Evolutionary conservation across 2,797 vertebrate species (phyloP), one percentile per base, ranked within the genome.

Genomic region (Remorina albescens): DNA sequence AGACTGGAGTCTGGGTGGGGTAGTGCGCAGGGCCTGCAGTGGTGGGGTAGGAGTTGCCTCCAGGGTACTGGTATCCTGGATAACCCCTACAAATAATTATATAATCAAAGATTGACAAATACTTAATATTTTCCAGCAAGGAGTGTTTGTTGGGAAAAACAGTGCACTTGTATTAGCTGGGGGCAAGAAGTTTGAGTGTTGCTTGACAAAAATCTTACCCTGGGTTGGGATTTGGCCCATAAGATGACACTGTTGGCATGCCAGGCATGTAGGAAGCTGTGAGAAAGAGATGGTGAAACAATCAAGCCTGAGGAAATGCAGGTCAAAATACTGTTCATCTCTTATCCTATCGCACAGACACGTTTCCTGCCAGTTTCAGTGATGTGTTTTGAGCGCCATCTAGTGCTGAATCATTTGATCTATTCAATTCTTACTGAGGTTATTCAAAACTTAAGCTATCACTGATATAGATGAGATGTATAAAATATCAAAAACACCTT

Each of bases 201-300:
- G 41, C 42, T 58, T 56, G 8, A 26, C 36, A 74, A 78, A 87
- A 46, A 75, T 65, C 80, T 94, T 95, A 99, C 98, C 97, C 97
- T 3, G 96, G 93, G 85, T 94, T 99, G 30, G 96, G 89, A 86
- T 94, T 95, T n/a, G 96, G 81, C n/a, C 96, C 94, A 23, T 96
- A 99, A 3, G 96, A 69, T 80, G 96, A 94, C 65, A 96, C 96
- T 28, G 95, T 92, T 55, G 97, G 94, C 95, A 99, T 96, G 75
- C 95, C 95, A 1, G 97, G 96, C 95, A 99, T 96, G 78, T 99
- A 99, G 44, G 97, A 97, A 92, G 96, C 98, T 99, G 84, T 62
- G 39, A 55, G 26, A 91, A 8, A 87, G 25, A 76, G 37, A 81
- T 9, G 7, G 49, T 11, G 2, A 74, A 54, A 85, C 23, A 78